Evolutionary conservation across 1,140 invertebrate species (phyloP).

Genomic region (Agraylea sexmaculata): DNA sequence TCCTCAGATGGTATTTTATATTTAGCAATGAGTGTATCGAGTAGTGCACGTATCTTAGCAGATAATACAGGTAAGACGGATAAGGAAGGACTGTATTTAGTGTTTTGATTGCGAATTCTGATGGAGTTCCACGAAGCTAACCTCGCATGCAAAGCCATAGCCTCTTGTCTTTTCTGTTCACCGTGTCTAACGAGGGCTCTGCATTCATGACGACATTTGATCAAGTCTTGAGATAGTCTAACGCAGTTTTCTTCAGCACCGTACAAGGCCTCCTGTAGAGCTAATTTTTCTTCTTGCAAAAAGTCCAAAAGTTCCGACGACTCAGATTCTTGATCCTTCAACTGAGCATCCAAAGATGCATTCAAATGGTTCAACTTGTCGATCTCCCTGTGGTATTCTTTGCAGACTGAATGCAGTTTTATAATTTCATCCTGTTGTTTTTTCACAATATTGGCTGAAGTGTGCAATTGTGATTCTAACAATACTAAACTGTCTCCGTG

Average conservation of each 20-base stretch:
- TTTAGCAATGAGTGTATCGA: constrained; percentile 56
- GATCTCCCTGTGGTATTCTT: constrained; percentile 50
- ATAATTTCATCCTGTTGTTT: constrained; percentile 65
- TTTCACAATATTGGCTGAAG: constrained; percentile 59
- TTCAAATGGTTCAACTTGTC: constrained; percentile 33
- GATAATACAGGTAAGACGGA: constrained; percentile 59
- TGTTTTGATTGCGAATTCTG: constrained; percentile 40
- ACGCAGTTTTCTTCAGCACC: constrained; percentile 60
- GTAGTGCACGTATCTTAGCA: constrained; percentile 53
- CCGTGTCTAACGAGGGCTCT: constrained; percentile 64
- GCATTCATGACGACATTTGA: constrained; percentile 57
- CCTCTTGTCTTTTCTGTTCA: constrained; percentile 57
- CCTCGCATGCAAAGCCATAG: constrained; percentile 47
- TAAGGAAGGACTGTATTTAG: constrained; percentile 56
- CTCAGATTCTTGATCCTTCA: constrained; percentile 60
- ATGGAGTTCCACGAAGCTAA: constrained; percentile 53
- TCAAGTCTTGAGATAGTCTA: constrained; percentile 39
- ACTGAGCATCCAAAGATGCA: constrained; percentile 46
- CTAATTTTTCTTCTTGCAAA: constrained; percentile 61
- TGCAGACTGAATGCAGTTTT: constrained; percentile 51
- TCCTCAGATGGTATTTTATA: constrained; percentile 65
- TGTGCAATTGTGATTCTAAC: constrained; percentile 59
- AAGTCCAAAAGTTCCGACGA: constrained; percentile 65
- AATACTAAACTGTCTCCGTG: constrained; percentile 59
- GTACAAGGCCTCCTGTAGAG: constrained; percentile 57